phyloP scores from a whole-genome alignment of 1,140 invertebrate genomes.

The Sarcophaga bullata region DNA sequence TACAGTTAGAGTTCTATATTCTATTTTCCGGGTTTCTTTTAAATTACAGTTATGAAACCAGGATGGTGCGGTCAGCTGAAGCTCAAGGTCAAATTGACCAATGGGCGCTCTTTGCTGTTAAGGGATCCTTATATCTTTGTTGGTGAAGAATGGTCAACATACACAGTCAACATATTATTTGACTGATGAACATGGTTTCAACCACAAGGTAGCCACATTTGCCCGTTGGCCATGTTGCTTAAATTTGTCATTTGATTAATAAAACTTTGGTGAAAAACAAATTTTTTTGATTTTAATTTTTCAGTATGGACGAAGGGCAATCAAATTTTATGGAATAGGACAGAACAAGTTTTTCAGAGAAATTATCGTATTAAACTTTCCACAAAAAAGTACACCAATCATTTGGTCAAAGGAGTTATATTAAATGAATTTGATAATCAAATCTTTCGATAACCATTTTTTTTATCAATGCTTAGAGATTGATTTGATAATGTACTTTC shows the following conservation, averaged over 20 bases:
- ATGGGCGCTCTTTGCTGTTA: conserved; percentile 64
- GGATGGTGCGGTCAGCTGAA: conserved; percentile 69
- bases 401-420: too few relatives aligned
- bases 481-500: too few relatives aligned
- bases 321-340: too few relatives aligned
- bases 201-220: conserved; percentile 64
- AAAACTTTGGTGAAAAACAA: not conserved
- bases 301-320: too few relatives aligned
- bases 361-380: too few relatives aligned
- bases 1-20: conserved; percentile 71
- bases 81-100: conserved; percentile 68
- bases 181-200: conserved; percentile 63
- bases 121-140: conserved; percentile 36
- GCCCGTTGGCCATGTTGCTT: conserved; percentile 50
- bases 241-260: conserved; percentile 46
- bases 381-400: too few relatives aligned
- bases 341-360: too few relatives aligned
- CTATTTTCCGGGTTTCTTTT: conserved; percentile 72
- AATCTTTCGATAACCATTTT: too few relatives aligned
- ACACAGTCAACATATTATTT: conserved; percentile 69
- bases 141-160: conserved; percentile 43
- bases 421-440: too few relatives aligned
- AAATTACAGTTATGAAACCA: conserved; percentile 67
- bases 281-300: not conserved
- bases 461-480: too few relatives aligned